phyloP scores from a whole-genome alignment of 2,113 vertebrate species.

The Mormoops blainvillei region DNA sequence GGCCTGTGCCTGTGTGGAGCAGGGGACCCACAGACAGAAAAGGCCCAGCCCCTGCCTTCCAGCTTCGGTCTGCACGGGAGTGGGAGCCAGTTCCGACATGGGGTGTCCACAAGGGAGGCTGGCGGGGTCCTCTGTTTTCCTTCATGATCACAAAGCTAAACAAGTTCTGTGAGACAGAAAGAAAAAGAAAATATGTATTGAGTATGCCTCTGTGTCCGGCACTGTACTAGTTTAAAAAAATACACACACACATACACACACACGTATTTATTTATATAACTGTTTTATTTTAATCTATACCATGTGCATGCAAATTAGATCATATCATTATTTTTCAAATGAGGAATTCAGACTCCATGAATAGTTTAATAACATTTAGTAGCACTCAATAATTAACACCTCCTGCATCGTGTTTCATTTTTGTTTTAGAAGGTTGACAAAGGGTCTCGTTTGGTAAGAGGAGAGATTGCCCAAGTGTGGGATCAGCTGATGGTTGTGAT shows the following conservation, averaged over 20 bases:
- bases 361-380: background rate
- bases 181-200: background rate
- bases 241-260: background rate
- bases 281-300: no score
- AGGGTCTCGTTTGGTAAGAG: background rate
- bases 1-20: background rate
- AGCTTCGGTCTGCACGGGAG: fast-evolving
- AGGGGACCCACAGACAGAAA: fast-evolving
- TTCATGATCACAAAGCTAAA: background rate
- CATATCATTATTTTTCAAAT: background rate
- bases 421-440: background rate
- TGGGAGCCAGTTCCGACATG: background rate
- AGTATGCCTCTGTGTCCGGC: background rate
- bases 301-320: no score
- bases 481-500: background rate
- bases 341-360: background rate
- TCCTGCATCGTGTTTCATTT: slow-evolving; percentile 23
- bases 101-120: background rate
- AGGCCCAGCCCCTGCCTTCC: background rate
- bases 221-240: background rate
- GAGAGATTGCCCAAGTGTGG: background rate
- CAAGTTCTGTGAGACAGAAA: background rate
- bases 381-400: background rate
- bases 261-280: no score
- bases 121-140: background rate